Evolutionary conservation across 37 sponge, comb jelly and placozoan species (phyloP).

Genomic region (Theonella swinhoei): DNA sequence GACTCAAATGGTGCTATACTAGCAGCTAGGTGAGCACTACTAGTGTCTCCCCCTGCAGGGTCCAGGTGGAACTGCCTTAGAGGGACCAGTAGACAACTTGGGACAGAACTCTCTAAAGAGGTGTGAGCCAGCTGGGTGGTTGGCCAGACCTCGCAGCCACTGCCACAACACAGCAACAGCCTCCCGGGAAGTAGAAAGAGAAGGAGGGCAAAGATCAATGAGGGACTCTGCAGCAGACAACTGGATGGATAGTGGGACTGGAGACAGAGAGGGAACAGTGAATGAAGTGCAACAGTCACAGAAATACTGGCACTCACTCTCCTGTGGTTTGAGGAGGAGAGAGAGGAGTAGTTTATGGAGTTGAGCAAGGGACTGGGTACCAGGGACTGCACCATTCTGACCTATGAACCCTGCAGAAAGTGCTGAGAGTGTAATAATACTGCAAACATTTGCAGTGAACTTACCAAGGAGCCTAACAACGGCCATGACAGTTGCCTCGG

Average conservation of each 20-base stretch:
- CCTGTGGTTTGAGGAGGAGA: constrained; percentile 14
- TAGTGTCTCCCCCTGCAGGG: too few species aligned
- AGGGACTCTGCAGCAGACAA: constrained; percentile 60
- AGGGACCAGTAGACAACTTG: not conserved
- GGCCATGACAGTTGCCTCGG: constrained; percentile 54
- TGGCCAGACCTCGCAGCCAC: constrained; percentile 22
- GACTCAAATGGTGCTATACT: too few species aligned
- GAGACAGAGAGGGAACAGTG: not conserved
- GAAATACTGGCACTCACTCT: not conserved
- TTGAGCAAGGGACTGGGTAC: constrained; percentile 42
- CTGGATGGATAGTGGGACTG: constrained; percentile 44
- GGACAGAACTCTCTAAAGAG: not conserved
- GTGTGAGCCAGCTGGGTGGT: constrained; percentile 5
- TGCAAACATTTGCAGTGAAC: too few species aligned
- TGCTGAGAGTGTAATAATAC: too few species aligned
- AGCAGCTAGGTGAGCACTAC: too few species aligned
- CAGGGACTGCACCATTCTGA: constrained; percentile 20
- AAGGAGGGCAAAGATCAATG: constrained; percentile 48
- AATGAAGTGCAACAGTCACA: not conserved
- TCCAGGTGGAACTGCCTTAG: too few species aligned
- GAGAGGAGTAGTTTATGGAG: constrained; percentile 55
- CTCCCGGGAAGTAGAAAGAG: not conserved
- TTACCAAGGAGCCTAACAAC: constrained; percentile 55
- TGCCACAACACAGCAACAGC: constrained; percentile 9
- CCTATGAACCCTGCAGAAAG: constrained; percentile 42